Evolutionary conservation across 2,888 invertebrate species (phyloP), one percentile per base, ranked within the genome.

Genomic region (Phengaris arion): DNA sequence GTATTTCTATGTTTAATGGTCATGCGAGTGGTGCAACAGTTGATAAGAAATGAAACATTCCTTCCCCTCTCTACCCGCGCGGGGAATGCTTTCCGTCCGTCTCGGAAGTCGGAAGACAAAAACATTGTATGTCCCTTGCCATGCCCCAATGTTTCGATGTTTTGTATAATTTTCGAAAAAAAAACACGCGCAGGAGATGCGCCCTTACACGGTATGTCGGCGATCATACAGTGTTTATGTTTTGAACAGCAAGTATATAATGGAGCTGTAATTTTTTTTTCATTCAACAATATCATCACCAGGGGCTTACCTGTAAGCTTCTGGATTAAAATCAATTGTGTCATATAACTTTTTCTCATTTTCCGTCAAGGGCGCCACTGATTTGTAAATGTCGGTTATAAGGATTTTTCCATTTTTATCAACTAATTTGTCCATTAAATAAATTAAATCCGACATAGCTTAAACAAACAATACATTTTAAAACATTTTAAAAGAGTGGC

Each of bases 381-480:
- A 96, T 79, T 98, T 96, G 86, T 97, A 96, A 68, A 99, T 94
- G 70, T 96, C 97, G 7, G 97, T 96, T 74, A 99, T 93, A 51
- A 96, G 91, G 82, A 99, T 98, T 80, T 96, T 96, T 7, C 99
- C 99, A 80, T 98, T 95, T 78, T 96, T 96, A 86, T 98, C 98
- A 0, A 98, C 96, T 78, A 99, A 93, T 12, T 96, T 95, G 84
- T 96, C 95, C 92, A 99, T 94, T 69, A 99, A 88, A 85, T 97
- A 96, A 78, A 99, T 95, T 74, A 99, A 94, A 93, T 99, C 99
- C 1, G 97, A 94, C 98, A 99, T 97, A 0, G 97, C 98, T 89
- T 90, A 83, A 90, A 89, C 74, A 74, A 75, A 69, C 12, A 57
- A 12, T 6, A 74, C 55, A n/a, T 46, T 74, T 13, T 69, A 46